Evolutionary conservation across 2,113 vertebrate species (phyloP), one percentile per base, ranked within the genome.

Genomic region (Pollachius pollachius): DNA sequence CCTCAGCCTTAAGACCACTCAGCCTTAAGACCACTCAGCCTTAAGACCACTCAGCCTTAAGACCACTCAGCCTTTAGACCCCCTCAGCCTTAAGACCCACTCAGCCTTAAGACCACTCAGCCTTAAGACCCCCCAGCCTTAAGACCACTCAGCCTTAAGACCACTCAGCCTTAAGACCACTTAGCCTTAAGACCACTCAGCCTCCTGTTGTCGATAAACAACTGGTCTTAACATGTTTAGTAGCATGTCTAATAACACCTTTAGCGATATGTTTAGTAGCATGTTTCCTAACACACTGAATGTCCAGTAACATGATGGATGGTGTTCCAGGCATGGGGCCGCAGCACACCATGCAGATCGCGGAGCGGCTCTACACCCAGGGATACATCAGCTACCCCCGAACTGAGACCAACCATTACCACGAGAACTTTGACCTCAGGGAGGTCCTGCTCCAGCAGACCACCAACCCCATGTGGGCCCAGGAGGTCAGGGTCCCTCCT

Each of bases 321-420:
- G 3, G 3, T 57, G 52, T 6, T 30, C 48, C 3, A 99, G 97
- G 97, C 70, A 96, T 99, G 93, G 95, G 94, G 54, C 97, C 97
- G 0, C 97, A 98, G 69, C 94, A 99, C 0, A 84, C 96, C 76
- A 99, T 99, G 97, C 97, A 99, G 85, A 93, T 95, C 15, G 97
- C 97, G 5, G 97, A 99, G 83, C 94, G 96, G 8, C 92, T 99
- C 4, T 99, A 99, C 68, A 99, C 94, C 0, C 97, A 99, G 79
- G 97, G 97, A 30, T 99, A 97, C 70, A 99, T 99, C 85, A 99
- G 97, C 89, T 99, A 99, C 87, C 97, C 97, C 2, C 94, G 97
- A 15, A 99, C 97, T 4, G 97, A 99, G 90, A 99, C 97, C 0
- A 99, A 96, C 6, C 95, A 98, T 74, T 99, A 99, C 73, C 95